These are phyloP conservation scores for Eupithecia subfuscata DNA, from an alignment of 2,888 invertebrate species.

Conservation along the genomic window DNA sequence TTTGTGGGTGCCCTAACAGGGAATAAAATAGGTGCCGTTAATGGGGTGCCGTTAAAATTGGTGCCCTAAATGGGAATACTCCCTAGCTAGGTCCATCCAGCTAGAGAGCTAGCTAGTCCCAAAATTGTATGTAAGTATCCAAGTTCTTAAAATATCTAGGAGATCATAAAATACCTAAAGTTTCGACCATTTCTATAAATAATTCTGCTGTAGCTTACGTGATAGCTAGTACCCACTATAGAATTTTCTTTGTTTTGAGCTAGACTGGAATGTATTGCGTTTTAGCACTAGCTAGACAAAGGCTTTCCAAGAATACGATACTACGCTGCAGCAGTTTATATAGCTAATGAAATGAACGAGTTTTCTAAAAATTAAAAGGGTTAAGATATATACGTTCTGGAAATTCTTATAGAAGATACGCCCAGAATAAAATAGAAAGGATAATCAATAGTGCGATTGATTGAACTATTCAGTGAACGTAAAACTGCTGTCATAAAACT, in stretches of 20 bases:
- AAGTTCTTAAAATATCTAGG: background rate
- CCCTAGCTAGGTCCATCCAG: background rate
- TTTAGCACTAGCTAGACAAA: constrained; percentile 27
- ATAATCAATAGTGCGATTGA: background rate
- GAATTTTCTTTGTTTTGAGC: constrained; percentile 27
- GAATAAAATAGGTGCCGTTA: too few species aligned
- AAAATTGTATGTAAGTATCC: background rate
- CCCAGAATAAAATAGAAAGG: background rate
- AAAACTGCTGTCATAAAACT: background rate
- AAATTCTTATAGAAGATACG: background rate
- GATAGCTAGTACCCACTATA: constrained; percentile 4
- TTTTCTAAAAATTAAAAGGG: background rate
- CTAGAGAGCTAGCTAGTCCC: too few species aligned
- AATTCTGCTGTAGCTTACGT: constrained; percentile 7
- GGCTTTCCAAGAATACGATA: constrained; percentile 22
- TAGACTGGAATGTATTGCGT: constrained; percentile 20
- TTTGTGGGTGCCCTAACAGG: too few species aligned
- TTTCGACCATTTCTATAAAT: constrained; percentile 18
- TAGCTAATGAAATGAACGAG: background rate
- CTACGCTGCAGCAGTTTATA: constrained; percentile 16
- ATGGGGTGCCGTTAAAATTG: too few species aligned
- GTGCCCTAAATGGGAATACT: too few species aligned
- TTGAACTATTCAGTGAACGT: background rate
- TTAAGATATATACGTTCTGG: background rate
- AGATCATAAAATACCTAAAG: background rate